Percentiles rank a stretch among this genome's conserved stretches.
These are phyloP conservation scores for Pollenia angustigena DNA, from an alignment of 2,888 invertebrate species.

Conservation along the genomic window DNA sequence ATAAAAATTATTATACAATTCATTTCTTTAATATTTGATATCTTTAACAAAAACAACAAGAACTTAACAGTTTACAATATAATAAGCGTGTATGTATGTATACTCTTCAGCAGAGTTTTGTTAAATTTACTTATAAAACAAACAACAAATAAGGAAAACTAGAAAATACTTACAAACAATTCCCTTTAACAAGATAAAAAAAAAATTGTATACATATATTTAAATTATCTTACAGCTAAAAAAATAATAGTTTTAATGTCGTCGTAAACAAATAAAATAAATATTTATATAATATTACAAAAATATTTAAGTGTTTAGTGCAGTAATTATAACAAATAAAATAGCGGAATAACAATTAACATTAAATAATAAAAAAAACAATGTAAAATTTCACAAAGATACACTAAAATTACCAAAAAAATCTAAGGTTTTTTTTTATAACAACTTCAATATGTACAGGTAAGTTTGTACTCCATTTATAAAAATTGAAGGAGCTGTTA, in stretches of 20 bases:
- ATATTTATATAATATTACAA: constrained; percentile 66
- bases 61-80: constrained; percentile 67
- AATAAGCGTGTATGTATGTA: constrained; percentile 75
- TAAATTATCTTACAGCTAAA: constrained; percentile 64
- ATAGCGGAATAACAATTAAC: constrained; percentile 71
- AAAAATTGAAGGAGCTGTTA: too few species aligned
- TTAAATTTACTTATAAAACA: constrained; percentile 78
- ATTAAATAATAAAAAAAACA: constrained; percentile 63
- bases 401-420: constrained; percentile 54
- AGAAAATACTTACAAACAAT: constrained; percentile 64
- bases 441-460: too few species aligned
- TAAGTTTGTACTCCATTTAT: too few species aligned
- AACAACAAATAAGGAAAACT: constrained; percentile 74
- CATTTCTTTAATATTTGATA: constrained; percentile 64
- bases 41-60: constrained; percentile 45
- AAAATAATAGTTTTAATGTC: constrained; percentile 70
- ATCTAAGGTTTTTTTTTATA: not conserved
- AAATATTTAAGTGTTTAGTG: constrained; percentile 79
- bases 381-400: constrained; percentile 69
- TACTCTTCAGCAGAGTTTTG: constrained; percentile 79
- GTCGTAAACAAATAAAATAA: constrained; percentile 63
- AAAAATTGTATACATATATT: constrained; percentile 35
- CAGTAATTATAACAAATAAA: constrained; percentile 75
- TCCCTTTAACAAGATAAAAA: constrained; percentile 52
- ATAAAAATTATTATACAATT: constrained; percentile 37